Evolutionary conservation across 2,888 invertebrate species (phyloP), one percentile per base, ranked within the genome.

Genomic region (Lamellibrachia satsuma): DNA sequence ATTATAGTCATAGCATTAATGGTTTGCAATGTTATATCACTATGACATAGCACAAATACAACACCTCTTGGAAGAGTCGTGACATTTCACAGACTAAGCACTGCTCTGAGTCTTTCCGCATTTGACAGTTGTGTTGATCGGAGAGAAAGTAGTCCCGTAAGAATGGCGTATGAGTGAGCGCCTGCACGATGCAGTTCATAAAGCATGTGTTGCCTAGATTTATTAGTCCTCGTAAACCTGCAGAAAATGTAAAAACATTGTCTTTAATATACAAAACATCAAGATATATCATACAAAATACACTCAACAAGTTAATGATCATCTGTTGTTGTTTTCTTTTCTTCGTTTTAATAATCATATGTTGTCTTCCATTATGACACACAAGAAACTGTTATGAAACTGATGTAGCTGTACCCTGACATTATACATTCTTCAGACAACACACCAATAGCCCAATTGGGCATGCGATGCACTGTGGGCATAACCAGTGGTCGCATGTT

Each of bases 191-290:
- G 96, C 99, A 99, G 97, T 99, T 99, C 98, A 99, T 99, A 96
- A 99, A 99, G 97, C 99, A 99, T 4, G 99, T 99, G 94, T 99
- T 98, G 75, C 99, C 99, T 94, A 99, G 97, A 97, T 99, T 99
- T 95, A 99, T 98, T 93, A 99, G 97, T 0, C 99, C 99, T 93
- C 99, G 97, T 93, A 99, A 97, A 90, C 99, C 98, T 97, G 96
- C 90, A 95, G 96, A 90, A 15, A 75, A 55, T 55, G 52, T 27
- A 7, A 92, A 92, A 52, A 75, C 15, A 51, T 91, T 91, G 7
- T 52, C 4, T 22, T 4, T 9, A 11, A 4, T 52, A 90, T 90
- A 15, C n/a, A n/a, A 27, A 27, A 91, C 22, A 52, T 52, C 75
- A 39, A 39, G 39, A 39, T 39, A 39, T 39, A 39, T 39, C 39